Percentiles rank a stretch among this genome's conserved stretches.
These are phyloP conservation scores for Heterotilapia buettikoferi DNA, from an alignment of 2,113 vertebrate genomes.

Conservation along the genomic window DNA sequence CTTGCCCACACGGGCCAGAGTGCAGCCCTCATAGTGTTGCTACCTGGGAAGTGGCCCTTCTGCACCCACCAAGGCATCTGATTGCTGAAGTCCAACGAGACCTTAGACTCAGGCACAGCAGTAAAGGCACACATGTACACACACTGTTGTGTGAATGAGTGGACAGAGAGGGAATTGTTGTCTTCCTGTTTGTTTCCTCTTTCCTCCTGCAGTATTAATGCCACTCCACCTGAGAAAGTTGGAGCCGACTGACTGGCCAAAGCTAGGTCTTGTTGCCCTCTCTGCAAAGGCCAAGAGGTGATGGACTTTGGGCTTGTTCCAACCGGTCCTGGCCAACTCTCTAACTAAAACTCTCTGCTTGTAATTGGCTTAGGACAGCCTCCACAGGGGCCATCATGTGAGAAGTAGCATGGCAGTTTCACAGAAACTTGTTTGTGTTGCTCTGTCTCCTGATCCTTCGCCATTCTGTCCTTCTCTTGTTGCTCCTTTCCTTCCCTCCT, in stretches of 20 bases:
- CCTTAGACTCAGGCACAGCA: slow-evolving; percentile 50
- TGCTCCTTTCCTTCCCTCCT: not conserved
- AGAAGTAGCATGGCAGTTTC: slow-evolving; percentile 61
- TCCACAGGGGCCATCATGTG: slow-evolving; percentile 65
- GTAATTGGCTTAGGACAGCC: slow-evolving; percentile 70
- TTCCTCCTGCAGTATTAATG: slow-evolving; percentile 71
- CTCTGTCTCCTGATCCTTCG: slow-evolving; percentile 39
- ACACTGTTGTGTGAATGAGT: slow-evolving; percentile 26
- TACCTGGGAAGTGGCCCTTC: slow-evolving; percentile 78
- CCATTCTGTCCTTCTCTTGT: slow-evolving; percentile 27
- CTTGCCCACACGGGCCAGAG: slow-evolving; percentile 46
- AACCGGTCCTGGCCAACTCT: slow-evolving; percentile 53
- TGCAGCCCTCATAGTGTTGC: slow-evolving; percentile 50
- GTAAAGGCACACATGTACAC: slow-evolving; percentile 14
- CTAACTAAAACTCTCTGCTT: slow-evolving; percentile 54
- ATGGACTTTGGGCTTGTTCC: slow-evolving; percentile 64
- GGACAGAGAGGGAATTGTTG: slow-evolving; percentile 57
- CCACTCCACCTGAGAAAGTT: slow-evolving; percentile 60
- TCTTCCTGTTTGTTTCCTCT: slow-evolving; percentile 67
- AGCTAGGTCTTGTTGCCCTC: slow-evolving; percentile 57
- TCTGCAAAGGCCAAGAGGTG: slow-evolving; percentile 66
- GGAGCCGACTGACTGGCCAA: slow-evolving; percentile 48
- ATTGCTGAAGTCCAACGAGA: slow-evolving; percentile 53
- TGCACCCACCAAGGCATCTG: slow-evolving; percentile 46
- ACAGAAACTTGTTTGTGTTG: slow-evolving; percentile 56